Evolutionary conservation across 2,797 vertebrate species (phyloP), one percentile per base, ranked within the genome.

Genomic region (Selene dorsalis): DNA sequence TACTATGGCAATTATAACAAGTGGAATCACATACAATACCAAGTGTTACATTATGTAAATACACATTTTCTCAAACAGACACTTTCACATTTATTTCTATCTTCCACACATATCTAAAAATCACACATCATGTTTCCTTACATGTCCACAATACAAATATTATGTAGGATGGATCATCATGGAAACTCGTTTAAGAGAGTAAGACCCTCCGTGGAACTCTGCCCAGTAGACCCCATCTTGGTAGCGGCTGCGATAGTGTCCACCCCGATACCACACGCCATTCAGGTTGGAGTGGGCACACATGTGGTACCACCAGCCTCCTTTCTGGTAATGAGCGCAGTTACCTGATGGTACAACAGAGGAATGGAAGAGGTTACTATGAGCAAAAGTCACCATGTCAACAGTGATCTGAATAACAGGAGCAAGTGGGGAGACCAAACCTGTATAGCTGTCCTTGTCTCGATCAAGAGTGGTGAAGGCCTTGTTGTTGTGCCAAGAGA

Each of bases 251-350:
- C 96, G 95, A 60, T 98, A 98, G 84, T 97, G 96, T 14, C 97
- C 97, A 0, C 97, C 97, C 2, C 93, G 93, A 77, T 98, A 96
- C 97, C 97, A 98, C 63, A 98, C 93, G 0, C 97, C 97, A 0
- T 98, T 98, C 71, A 97, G 93, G 83, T 98, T 98, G 61, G 97
- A 97, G 84, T 97, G 97, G 64, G 97, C 97, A 55, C 97, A 98
- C 94, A 95, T 96, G 66, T 97, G 95, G 84, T 98, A 98, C 97
- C 97, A 98, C 96, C 97, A 98, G 73, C 97, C 97, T 7, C 97
- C 97, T 79, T 97, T 97, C 83, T 97, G 97, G 91, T 93, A 97
- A 82, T 97, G 95, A 87, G 97, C 97, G 20, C 97, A 98, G 92
- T 97, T 97, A 79, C 97, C 97, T 98, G 87, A 35, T 20, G 41